These are phyloP conservation scores for Drosophila funebris DNA, from an alignment of 1,140 invertebrate genomes.

Conservation along the genomic window DNA sequence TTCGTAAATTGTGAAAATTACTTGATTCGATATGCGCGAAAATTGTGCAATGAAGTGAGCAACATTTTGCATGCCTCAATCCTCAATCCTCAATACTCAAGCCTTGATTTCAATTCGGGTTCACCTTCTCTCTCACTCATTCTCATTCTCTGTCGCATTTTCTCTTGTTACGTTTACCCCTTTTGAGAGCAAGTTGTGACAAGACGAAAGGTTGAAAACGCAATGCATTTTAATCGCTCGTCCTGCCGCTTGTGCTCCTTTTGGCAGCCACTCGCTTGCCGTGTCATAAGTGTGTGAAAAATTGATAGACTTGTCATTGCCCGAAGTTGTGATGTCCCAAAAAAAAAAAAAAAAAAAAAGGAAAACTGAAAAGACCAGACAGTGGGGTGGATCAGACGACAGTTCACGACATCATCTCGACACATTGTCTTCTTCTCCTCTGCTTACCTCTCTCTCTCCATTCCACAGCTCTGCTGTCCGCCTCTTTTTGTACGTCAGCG, in stretches of 20 bases:
- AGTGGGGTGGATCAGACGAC: slow-evolving; percentile 57
- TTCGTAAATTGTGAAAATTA: slow-evolving; percentile 68
- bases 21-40: slow-evolving; percentile 67
- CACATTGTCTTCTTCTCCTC: not conserved
- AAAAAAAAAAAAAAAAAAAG: too few relatives aligned
- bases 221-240: slow-evolving; percentile 54
- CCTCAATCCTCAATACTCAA: too few relatives aligned
- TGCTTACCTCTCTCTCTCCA: slow-evolving; percentile 13
- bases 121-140: not conserved
- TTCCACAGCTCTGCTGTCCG: slow-evolving; percentile 19
- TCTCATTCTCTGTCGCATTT: not conserved
- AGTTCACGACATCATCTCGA: slow-evolving; percentile 9
- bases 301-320: slow-evolving; percentile 79
- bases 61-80: slow-evolving; percentile 70
- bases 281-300: slow-evolving; percentile 78
- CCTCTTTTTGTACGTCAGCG: slow-evolving; percentile 15
- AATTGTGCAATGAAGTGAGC: slow-evolving; percentile 71
- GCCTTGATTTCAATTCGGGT: slow-evolving; percentile 21
- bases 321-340: not conserved
- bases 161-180: slow-evolving; percentile 17
- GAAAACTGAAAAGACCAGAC: too few relatives aligned
- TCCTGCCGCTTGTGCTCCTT: slow-evolving; percentile 26
- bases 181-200: slow-evolving; percentile 43
- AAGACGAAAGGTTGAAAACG: slow-evolving; percentile 24
- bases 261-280: slow-evolving; percentile 50